These are phyloP conservation scores for Acleris literana DNA, from an alignment of 2,888 invertebrate genomes.

Conservation along the genomic window DNA sequence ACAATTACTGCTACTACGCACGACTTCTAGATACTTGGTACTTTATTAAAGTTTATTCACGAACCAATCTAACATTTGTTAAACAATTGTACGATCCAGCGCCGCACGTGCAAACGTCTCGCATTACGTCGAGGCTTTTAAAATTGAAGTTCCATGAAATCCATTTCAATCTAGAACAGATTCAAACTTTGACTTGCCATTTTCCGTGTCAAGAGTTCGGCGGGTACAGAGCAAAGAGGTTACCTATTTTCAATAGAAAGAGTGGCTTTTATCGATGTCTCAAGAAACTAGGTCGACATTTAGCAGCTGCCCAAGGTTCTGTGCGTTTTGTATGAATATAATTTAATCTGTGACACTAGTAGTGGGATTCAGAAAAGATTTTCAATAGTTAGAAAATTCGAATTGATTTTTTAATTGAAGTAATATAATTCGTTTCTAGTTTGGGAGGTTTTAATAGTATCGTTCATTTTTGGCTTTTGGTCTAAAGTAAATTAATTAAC, in stretches of 20 bases:
- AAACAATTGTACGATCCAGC: slow-evolving; percentile 1
- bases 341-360: background rate
- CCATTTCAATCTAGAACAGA: slow-evolving; percentile 38
- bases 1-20: too few species aligned
- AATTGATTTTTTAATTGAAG: background rate
- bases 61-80: background rate
- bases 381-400: background rate
- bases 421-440: background rate
- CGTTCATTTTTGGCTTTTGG: background rate
- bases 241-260: slow-evolving; percentile 61
- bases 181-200: slow-evolving; percentile 47
- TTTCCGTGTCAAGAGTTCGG: slow-evolving; percentile 52
- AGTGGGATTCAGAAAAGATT: background rate
- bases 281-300: slow-evolving; percentile 61
- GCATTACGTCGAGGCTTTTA: slow-evolving; percentile 14
- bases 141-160: slow-evolving; percentile 36
- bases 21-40: too few species aligned
- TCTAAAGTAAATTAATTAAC: too few species aligned
- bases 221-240: slow-evolving; percentile 47
- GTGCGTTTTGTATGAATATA: slow-evolving; percentile 13
- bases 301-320: slow-evolving; percentile 41
- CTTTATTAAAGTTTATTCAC: too few species aligned
- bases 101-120: slow-evolving; percentile 1
- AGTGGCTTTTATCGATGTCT: slow-evolving; percentile 64
- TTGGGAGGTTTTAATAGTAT: background rate